phyloP scores from a whole-genome alignment of 2,888 invertebrate genomes.

The Maniola hyperantus region DNA sequence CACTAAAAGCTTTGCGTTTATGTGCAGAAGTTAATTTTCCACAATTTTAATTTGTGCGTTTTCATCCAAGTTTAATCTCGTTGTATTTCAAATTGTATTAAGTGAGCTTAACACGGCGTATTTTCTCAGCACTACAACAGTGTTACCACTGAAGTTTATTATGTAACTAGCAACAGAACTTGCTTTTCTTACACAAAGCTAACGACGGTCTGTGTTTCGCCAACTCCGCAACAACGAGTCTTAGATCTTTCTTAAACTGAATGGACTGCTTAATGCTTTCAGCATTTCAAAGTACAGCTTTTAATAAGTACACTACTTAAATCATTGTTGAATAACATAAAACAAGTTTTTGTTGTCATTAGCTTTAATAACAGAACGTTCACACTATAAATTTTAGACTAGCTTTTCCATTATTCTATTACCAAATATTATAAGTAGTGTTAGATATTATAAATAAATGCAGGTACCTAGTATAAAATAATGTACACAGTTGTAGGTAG shows the following conservation, averaged over 20 bases:
- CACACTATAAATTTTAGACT: too few species aligned
- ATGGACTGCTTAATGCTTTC: neutral
- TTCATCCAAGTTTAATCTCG: conserved; percentile 17
- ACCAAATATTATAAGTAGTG: too few species aligned
- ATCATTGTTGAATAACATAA: neutral
- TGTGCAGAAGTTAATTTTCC: conserved; percentile 5
- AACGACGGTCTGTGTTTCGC: conserved; percentile 26
- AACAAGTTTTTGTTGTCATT: too few species aligned
- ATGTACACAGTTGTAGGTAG: too few species aligned
- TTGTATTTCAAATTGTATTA: conserved; percentile 19
- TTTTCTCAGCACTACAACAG: conserved; percentile 20
- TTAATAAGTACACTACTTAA: neutral
- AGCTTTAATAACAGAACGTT: too few species aligned
- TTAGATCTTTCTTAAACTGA: conserved; percentile 6
- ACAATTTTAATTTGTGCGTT: conserved; percentile 14
- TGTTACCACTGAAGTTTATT: conserved; percentile 32
- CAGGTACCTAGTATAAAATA: too few species aligned
- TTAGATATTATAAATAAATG: too few species aligned
- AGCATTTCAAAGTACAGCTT: neutral
- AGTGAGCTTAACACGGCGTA: conserved; percentile 16
- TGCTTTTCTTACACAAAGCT: conserved; percentile 34
- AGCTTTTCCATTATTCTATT: too few species aligned
- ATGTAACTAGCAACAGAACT: conserved; percentile 27
- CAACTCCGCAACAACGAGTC: conserved; percentile 12
- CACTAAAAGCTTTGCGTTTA: neutral